Evolutionary conservation across 2,888 invertebrate species (phyloP), one percentile per base, ranked within the genome.

Genomic region (Watsonalla binaria): DNA sequence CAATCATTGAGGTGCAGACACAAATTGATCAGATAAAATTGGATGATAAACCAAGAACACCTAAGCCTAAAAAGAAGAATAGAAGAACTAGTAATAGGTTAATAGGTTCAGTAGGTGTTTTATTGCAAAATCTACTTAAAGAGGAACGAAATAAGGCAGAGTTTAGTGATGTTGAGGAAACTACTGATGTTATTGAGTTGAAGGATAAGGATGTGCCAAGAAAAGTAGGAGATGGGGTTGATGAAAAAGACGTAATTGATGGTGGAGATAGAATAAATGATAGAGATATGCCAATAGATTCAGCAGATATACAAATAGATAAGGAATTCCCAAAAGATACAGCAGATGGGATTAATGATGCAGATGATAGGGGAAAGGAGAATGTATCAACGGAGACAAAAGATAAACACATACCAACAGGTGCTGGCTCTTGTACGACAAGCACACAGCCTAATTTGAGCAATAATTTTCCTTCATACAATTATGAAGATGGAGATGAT

Each of bases 111-210:
- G 92, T 94, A n/a, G 93, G 93, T 6, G 78, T 89, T 37, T 74
- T 93, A 37, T 76, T 93, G 63, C 91, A 92, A 62, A 92, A 80
- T 80, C 82, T 93, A 58, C 81, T 92, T 9, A 86, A 92, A 74
- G 90, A 87, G 39, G 86, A 87, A 60, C 70, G 78, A 35, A 70
- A 66, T 6, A 78, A 76, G 62, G 72, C 51, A 53, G 72, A 73
- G 14, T 53, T 55, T 35, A 61, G 59, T 57, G 69, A 80, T 62
- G 68, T 74, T 5, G 62, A 72, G 42, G 86, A 82, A 35, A 80
- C 80, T 46, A 80, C 68, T 5, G 82, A 83, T 46, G 72, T 64
- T 45, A 60, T 60, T 13, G 60, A 63, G 56, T 68, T 68, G 52
- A 60, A 64, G 53, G 64, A 62, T n/a, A 66, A 70, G 50, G 35